These are phyloP conservation scores for Eupithecia inturbata DNA, from an alignment of 2,888 invertebrate species.

Conservation along the genomic window DNA sequence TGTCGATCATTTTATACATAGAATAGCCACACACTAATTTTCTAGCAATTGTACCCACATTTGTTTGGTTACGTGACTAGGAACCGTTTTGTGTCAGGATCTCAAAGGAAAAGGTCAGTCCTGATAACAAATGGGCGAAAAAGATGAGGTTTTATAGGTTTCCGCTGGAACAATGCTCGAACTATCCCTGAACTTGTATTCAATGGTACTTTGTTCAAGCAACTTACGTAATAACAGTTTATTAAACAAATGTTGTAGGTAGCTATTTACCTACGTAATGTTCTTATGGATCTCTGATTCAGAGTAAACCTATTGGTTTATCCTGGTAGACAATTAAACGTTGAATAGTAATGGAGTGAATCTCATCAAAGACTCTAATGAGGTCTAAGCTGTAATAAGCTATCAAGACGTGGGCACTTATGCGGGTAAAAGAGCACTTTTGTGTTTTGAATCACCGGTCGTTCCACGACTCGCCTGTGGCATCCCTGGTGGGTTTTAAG, in stretches of 20 bases:
- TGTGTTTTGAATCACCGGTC: neutral
- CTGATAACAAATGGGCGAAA: slow-evolving; percentile 32
- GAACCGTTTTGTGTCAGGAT: slow-evolving; percentile 34
- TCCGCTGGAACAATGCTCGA: slow-evolving; percentile 17
- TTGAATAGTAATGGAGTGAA: slow-evolving; percentile 12
- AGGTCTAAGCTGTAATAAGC: neutral
- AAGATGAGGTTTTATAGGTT: slow-evolving; percentile 32
- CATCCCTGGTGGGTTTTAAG: neutral
- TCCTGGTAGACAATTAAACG: neutral
- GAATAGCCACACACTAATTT: neutral
- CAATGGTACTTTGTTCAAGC: slow-evolving; percentile 18
- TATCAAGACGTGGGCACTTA: neutral
- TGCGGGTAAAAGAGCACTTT: neutral
- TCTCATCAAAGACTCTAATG: neutral
- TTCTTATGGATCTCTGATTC: slow-evolving; percentile 10
- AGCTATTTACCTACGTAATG: neutral
- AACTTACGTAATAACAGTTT: slow-evolving; percentile 9
- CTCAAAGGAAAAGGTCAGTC: slow-evolving; percentile 24
- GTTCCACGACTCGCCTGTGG: neutral
- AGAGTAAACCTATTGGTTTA: neutral
- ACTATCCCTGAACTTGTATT: slow-evolving; percentile 15
- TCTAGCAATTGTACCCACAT: neutral
- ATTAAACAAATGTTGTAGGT: neutral
- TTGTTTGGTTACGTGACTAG: slow-evolving; percentile 36
- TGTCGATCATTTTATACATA: neutral